phyloP scores from a whole-genome alignment of 2,888 invertebrate genomes.

The Andrena trimmerana region DNA sequence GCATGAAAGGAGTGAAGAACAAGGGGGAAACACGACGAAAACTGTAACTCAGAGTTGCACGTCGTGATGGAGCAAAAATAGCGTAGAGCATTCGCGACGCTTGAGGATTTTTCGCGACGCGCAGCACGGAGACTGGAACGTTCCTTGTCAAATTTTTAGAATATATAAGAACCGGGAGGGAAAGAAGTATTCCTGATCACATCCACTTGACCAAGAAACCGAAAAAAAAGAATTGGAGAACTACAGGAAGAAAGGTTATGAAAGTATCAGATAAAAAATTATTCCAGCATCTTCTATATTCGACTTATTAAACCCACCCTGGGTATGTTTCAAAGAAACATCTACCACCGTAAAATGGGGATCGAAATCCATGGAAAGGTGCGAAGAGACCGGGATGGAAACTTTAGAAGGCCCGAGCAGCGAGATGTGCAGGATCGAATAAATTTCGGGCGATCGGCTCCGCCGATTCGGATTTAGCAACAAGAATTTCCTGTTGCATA shows the following conservation, averaged over 20 bases:
- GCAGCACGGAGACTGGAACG: neutral
- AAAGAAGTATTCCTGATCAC: no score
- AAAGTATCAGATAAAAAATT: neutral
- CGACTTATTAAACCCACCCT: neutral
- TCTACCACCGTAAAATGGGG: neutral
- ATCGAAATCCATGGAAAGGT: neutral
- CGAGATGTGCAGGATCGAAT: neutral
- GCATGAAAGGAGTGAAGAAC: neutral
- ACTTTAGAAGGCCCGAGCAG: neutral
- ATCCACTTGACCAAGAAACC: no score
- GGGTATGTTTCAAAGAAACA: neutral
- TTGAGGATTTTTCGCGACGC: neutral
- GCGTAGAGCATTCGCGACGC: neutral
- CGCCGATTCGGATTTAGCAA: conserved; percentile 19
- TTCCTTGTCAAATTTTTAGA: neutral
- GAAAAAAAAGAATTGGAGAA: neutral
- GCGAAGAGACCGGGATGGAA: neutral
- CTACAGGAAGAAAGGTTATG: neutral
- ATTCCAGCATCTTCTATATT: neutral
- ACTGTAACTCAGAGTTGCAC: conserved; percentile 11
- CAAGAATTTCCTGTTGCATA: conserved; percentile 14
- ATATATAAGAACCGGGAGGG: no score
- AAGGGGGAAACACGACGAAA: neutral
- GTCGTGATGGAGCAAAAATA: neutral
- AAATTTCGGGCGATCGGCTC: neutral